Evolutionary conservation across 2,113 vertebrate species (phyloP).

Genomic region (Antechinus stuartii): DNA sequence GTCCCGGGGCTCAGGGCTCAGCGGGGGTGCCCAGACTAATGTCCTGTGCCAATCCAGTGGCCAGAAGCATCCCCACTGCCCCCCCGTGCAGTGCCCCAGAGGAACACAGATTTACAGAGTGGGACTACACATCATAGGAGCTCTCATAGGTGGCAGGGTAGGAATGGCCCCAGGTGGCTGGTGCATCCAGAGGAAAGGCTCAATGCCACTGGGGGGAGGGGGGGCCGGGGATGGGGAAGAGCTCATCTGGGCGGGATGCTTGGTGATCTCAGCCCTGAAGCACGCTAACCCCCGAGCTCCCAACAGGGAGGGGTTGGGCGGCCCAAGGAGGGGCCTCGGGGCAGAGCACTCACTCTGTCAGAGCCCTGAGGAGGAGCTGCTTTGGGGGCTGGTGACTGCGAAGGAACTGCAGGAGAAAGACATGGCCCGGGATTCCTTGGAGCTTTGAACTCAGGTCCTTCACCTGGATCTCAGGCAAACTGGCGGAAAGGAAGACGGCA

Average conservation of each 20-base stretch:
- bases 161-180: neutral
- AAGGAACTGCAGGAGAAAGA: slow-evolving; percentile 92
- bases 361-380: slow-evolving; percentile 91
- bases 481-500: slow-evolving; percentile 91
- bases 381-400: slow-evolving; percentile 89
- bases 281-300: too few species aligned
- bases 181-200: neutral
- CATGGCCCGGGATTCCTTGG: slow-evolving; percentile 91
- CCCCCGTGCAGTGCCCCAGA: neutral
- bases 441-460: slow-evolving; percentile 92
- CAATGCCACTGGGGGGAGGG: too few species aligned
- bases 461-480: slow-evolving; percentile 90
- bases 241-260: neutral
- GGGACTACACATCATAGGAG: neutral
- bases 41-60: neutral
- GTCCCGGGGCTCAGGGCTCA: neutral
- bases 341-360: slow-evolving; percentile 87
- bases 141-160: neutral
- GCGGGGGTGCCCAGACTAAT: neutral
- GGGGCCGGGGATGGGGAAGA: too few species aligned
- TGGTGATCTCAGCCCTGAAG: neutral
- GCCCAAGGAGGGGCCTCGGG: too few species aligned
- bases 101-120: neutral
- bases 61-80: neutral
- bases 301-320: neutral